Evolutionary conservation across 1,140 invertebrate genomes (phyloP).

Genomic region (Coenobita brevimanus): DNA sequence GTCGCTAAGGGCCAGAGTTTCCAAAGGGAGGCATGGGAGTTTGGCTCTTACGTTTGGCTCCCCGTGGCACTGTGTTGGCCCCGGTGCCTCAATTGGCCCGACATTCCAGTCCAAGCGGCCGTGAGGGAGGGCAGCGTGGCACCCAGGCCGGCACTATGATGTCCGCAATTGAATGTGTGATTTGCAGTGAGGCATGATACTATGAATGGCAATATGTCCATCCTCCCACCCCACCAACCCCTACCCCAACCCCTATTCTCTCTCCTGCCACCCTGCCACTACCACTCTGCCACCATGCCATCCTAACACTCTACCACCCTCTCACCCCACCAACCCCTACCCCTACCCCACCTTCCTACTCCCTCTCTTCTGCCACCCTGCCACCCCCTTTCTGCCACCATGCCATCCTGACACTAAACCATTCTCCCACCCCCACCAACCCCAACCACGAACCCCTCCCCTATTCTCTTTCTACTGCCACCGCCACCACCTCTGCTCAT

Average conservation of each 20-base stretch:
- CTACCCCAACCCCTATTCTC: slow-evolving; percentile 5
- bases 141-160: slow-evolving; percentile 56
- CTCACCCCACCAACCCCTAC: background rate
- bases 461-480: too few relatives aligned
- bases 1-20: slow-evolving; percentile 8
- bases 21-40: background rate
- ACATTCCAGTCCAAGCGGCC: slow-evolving; percentile 62
- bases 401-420: background rate
- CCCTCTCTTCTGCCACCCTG: background rate
- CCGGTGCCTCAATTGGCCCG: slow-evolving; percentile 60
- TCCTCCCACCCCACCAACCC: background rate
- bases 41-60: background rate
- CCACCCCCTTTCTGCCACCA: background rate
- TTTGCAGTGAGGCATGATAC: slow-evolving; percentile 65
- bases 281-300: background rate
- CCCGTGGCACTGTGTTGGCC: slow-evolving; percentile 50
- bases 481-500: too few relatives aligned
- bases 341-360: background rate
- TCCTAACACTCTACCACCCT: background rate
- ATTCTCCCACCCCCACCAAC: background rate
- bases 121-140: slow-evolving; percentile 55
- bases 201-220: slow-evolving; percentile 65
- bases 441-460: too few relatives aligned
- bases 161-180: slow-evolving; percentile 66
- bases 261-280: slow-evolving; percentile 2